Evolutionary conservation across 2,113 vertebrate species (phyloP), one percentile per base, ranked within the genome.

Genomic region (Heterotis niloticus): DNA sequence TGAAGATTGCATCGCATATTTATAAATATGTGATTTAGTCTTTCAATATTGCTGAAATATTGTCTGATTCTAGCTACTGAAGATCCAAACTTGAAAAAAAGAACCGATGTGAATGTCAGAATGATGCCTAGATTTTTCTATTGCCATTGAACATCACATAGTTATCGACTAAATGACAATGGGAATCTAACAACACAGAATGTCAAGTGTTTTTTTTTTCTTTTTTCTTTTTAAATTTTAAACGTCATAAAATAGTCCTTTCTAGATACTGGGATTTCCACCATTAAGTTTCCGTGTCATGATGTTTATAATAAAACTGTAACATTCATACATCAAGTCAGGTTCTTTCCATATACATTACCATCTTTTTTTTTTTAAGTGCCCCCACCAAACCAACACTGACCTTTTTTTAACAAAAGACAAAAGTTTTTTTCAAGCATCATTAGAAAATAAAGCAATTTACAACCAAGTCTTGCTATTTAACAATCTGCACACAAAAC

Each of bases 281-380:
- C 96, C 93, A 91, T 94, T 91, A 90, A 93, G 94, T 95, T 96
- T 94, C 93, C 95, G 94, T 96, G 96, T 96, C 95, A 93, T 95
- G 96, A 95, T 96, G 96, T 94, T 96, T 94, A 95, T 89, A 90
- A 90, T 91, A 91, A 82, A 90, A 92, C 91, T 90, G 94, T 93
- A 93, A 95, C 93, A 95, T 96, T 95, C 90, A 91, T 92, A 91
- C 88, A 92, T 93, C 94, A 91, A 92, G 93, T 94, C 95, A 93
- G 93, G 93, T 94, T 94, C 93, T 93, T 91, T 91, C 79, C 81
- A 74, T 83, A 82, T 81, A 88, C 93, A 92, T 94, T 93, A 93
- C 92, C 94, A 94, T 93, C 90, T 44, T 93, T 94, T 91, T 90
- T 86, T 93, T 88, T 93, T 90, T 93, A 94, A 93, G 87, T 92